These are phyloP conservation scores for Babyrousa celebensis DNA, from an alignment of 2,797 vertebrate species.

Conservation along the genomic window DNA sequence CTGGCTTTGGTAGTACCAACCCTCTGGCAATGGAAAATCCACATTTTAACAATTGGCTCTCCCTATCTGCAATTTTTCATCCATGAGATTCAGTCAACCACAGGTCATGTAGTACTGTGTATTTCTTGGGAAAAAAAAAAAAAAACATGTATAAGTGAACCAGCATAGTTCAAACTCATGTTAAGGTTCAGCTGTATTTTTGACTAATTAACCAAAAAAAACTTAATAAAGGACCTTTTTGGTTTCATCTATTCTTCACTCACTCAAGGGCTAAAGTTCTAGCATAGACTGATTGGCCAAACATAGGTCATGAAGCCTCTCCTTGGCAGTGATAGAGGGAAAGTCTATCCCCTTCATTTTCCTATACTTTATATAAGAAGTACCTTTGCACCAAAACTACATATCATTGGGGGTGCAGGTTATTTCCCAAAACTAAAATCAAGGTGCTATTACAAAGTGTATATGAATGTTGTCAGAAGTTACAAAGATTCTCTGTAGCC, in stretches of 20 bases:
- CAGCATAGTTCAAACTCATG: not conserved
- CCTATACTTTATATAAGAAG: not conserved
- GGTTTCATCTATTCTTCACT: not conserved
- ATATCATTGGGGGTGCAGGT: not conserved
- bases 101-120: not conserved
- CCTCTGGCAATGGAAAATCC: not conserved
- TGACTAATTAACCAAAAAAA: not conserved
- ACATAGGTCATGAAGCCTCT: not conserved
- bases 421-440: not conserved
- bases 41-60: not conserved
- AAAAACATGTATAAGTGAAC: not conserved
- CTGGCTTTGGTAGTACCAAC: not conserved
- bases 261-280: not conserved
- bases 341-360: not conserved
- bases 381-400: not conserved
- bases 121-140: not conserved
- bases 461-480: not conserved
- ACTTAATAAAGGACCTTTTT: not conserved
- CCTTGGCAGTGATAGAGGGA: not conserved
- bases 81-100: not conserved
- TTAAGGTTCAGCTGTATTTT: not conserved
- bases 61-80: not conserved
- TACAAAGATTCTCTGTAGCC: not conserved
- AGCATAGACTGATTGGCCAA: not conserved
- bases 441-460: not conserved